Conservation (phyloP, 1,140 invertebrate species). For the Zaprionus vittiger region DNA sequence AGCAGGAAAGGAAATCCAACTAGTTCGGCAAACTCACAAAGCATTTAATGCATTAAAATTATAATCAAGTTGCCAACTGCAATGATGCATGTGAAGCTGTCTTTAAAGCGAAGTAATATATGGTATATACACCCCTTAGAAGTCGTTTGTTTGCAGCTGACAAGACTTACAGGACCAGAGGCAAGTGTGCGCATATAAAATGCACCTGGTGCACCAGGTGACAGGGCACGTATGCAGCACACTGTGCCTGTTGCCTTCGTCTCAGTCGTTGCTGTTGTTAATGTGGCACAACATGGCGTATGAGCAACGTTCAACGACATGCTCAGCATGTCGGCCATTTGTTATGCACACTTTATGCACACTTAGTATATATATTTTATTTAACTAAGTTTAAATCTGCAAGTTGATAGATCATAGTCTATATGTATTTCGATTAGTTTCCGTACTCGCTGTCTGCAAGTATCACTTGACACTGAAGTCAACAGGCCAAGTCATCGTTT, state of each 20-base stretch:
- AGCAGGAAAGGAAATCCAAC: neutral
- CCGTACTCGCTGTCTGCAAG: neutral
- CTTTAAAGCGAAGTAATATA: neutral
- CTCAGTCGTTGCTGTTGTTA: slow-evolving; percentile 7
- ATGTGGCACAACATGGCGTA: slow-evolving; percentile 37
- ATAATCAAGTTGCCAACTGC: neutral
- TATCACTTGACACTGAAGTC: neutral
- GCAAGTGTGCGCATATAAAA: slow-evolving; percentile 10
- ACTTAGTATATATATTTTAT: slow-evolving; percentile 1
- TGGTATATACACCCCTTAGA: neutral
- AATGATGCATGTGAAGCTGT: neutral
- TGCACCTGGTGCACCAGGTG: slow-evolving; percentile 22
- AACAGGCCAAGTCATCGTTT: neutral
- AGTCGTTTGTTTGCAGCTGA: neutral
- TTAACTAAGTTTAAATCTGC: slow-evolving; percentile 1
- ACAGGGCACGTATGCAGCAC: slow-evolving; percentile 17
- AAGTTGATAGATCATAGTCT: slow-evolving; percentile 7
- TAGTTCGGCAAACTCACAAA: neutral
- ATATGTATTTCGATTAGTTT: neutral
- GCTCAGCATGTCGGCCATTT: slow-evolving; percentile 10
- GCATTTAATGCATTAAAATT: neutral
- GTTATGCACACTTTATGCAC: slow-evolving; percentile 10
- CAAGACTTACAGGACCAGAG: slow-evolving; percentile 1
- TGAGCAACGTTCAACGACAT: slow-evolving; percentile 23
- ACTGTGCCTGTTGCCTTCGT: slow-evolving; percentile 18